These are phyloP conservation scores for Penaeus chinensis DNA, from an alignment of 1,140 invertebrate genomes.

Conservation along the genomic window DNA sequence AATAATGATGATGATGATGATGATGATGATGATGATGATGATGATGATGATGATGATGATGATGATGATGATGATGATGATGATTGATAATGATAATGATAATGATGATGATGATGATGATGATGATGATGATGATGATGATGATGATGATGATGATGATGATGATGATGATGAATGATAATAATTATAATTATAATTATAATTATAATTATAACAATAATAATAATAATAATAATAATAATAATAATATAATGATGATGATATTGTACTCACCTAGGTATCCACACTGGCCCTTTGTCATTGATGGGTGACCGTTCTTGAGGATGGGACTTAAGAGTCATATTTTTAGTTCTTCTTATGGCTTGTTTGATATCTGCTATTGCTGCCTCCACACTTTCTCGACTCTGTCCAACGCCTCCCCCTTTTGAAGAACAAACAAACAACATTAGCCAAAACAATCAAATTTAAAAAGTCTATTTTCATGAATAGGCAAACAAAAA, in stretches of 20 bases:
- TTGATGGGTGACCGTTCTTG: slow-evolving; percentile 51
- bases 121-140: too few species aligned
- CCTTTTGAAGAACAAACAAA: slow-evolving; percentile 11
- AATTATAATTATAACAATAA: too few species aligned
- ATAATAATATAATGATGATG: background rate
- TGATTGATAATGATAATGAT: too few species aligned
- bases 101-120: too few species aligned
- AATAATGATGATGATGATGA: too few species aligned
- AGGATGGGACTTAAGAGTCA: slow-evolving; percentile 58
- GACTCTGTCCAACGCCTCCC: slow-evolving; percentile 57
- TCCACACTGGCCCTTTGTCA: slow-evolving; percentile 59
- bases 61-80: background rate
- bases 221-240: too few species aligned
- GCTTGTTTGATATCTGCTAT: slow-evolving; percentile 64
- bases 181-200: too few species aligned
- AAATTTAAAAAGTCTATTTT: background rate
- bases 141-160: too few species aligned
- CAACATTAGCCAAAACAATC: background rate
- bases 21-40: too few species aligned
- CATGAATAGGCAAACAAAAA: background rate
- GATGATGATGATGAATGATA: too few species aligned
- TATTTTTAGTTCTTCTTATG: slow-evolving; percentile 62
- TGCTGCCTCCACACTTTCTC: slow-evolving; percentile 62
- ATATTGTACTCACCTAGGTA: slow-evolving; percentile 55
- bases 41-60: background rate